phyloP scores from a whole-genome alignment of 2,888 invertebrate species.

The Tetranychus truncatus region DNA sequence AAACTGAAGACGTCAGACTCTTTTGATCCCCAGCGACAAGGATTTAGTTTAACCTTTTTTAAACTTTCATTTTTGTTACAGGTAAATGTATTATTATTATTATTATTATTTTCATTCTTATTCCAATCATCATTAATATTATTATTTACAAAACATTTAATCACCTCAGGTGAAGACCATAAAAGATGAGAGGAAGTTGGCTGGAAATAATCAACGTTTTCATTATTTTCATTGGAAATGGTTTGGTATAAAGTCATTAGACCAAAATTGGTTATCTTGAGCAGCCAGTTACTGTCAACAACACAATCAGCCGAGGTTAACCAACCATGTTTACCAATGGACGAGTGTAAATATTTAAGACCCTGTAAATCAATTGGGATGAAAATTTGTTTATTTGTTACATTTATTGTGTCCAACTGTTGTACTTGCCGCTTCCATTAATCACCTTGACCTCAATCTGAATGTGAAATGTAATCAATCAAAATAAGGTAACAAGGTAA shows the following conservation, averaged over 20 bases:
- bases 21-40: conserved; percentile 46
- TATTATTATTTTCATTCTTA: too few relatives aligned
- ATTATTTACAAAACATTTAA: conserved; percentile 38
- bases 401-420: too few relatives aligned
- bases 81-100: too few relatives aligned
- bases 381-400: too few relatives aligned
- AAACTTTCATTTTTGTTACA: too few relatives aligned
- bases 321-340: conserved; percentile 4
- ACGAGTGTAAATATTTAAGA: background rate
- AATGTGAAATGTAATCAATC: too few relatives aligned
- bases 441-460: too few relatives aligned
- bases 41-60: conserved; percentile 26
- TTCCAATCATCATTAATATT: too few relatives aligned
- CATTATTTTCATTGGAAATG: background rate
- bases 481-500: too few relatives aligned
- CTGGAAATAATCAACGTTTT: background rate
- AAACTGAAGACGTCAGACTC: conserved; percentile 48
- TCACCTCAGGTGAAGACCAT: conserved; percentile 56
- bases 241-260: background rate
- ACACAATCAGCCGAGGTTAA: conserved; percentile 47
- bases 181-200: conserved; percentile 35
- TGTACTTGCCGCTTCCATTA: too few relatives aligned
- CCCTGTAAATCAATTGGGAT: background rate
- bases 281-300: conserved; percentile 85
- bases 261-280: conserved; percentile 82